Evolutionary conservation across 2,113 vertebrate genomes (phyloP).

Genomic region (Ahaetulla prasina): DNA sequence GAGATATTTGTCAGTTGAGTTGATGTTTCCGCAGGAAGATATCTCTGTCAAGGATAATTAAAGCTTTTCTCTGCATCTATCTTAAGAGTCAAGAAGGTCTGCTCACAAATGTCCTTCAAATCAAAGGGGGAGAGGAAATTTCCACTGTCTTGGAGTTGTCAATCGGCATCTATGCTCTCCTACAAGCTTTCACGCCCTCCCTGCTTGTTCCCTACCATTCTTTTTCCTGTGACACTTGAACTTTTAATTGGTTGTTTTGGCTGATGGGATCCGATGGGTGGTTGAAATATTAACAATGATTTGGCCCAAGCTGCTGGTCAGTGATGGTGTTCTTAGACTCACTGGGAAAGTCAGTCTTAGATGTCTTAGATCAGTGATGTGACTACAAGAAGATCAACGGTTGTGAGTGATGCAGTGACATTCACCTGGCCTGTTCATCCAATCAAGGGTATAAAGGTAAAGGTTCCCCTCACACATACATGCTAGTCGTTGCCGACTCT

Average conservation of each 20-base stretch:
- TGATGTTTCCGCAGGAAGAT: neutral
- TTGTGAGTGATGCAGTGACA: neutral
- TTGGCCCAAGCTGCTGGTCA: neutral
- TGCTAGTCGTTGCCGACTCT: too few species aligned
- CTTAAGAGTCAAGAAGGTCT: conserved; percentile 8
- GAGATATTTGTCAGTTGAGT: neutral
- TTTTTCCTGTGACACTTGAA: neutral
- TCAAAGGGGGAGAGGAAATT: neutral
- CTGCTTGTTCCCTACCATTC: neutral
- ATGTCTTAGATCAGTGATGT: neutral
- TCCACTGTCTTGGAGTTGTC: neutral
- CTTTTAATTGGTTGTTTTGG: neutral
- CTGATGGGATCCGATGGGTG: neutral
- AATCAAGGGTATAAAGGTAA: neutral
- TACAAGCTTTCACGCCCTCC: neutral
- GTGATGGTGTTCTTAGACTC: neutral
- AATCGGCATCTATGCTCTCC: neutral
- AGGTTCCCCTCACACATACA: too few species aligned
- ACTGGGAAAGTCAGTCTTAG: neutral
- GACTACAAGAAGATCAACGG: neutral
- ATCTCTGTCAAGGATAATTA: conserved; percentile 28
- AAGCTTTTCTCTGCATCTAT: conserved; percentile 1
- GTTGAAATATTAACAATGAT: neutral
- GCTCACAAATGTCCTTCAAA: neutral
- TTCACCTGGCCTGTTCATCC: neutral